Evolutionary conservation across 2,797 vertebrate species (phyloP).

Genomic region (Australoheros facetus): DNA sequence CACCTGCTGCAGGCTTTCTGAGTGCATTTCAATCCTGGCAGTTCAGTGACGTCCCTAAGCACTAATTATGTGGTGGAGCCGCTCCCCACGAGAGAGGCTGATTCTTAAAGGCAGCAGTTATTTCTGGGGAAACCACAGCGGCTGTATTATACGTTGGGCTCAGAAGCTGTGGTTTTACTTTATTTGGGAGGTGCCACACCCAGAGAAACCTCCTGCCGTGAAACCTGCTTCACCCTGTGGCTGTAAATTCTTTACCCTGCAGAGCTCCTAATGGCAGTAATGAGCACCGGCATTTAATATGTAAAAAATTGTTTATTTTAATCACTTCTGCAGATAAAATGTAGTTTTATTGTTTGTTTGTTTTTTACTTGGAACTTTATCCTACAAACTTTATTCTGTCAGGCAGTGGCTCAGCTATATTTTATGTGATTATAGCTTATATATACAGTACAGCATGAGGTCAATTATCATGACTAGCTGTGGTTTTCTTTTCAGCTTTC

Average conservation of each 20-base stretch:
- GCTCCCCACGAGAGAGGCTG: constrained; percentile 57
- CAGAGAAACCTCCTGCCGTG: constrained; percentile 42
- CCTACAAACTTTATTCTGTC: not conserved
- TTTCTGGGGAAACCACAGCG: constrained; percentile 81
- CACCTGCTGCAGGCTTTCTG: constrained; percentile 57
- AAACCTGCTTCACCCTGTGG: constrained; percentile 15
- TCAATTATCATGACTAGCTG: constrained; percentile 9
- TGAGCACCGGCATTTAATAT: not conserved
- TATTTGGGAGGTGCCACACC: constrained; percentile 71
- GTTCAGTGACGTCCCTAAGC: constrained; percentile 56
- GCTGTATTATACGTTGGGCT: constrained; percentile 71
- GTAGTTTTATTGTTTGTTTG: not conserved
- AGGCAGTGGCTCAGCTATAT: not conserved
- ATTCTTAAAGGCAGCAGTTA: constrained; percentile 67
- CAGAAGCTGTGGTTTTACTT: constrained; percentile 55
- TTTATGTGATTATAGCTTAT: not conserved
- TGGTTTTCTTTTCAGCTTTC: not conserved
- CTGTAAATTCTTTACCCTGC: not conserved
- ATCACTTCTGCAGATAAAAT: not conserved
- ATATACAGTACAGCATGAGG: not conserved
- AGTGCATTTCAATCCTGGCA: constrained; percentile 44
- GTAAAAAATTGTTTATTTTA: not conserved
- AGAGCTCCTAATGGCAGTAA: not conserved
- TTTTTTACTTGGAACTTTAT: not conserved
- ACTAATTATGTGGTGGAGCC: constrained; percentile 79